Evolutionary conservation across 2,888 invertebrate genomes (phyloP), one percentile per base, ranked within the genome.

Genomic region (Elgonia sp.): DNA sequence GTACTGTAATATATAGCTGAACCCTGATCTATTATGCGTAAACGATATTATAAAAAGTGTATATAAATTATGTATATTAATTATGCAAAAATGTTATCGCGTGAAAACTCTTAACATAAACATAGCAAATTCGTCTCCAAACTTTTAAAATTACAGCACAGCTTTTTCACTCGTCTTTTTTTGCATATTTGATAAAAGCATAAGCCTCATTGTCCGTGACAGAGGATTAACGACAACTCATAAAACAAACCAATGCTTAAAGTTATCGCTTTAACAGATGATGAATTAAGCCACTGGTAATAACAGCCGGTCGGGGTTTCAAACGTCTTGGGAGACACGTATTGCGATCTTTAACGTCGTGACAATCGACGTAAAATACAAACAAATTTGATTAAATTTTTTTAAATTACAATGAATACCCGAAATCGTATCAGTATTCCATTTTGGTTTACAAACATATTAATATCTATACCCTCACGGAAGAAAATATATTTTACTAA

Each of bases 251-350:
- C 77, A 67, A 83, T 87, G 79, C 65, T 46, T 60, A 57, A 69
- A 82, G 79, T 87, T 83, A 87, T 77, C 86, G 77, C 57, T 53
- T 73, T 79, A 83, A 67, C 72, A 72, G 67, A 79, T 79, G 86
- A 87, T 79, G 86, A 87, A 87, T 87, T 87, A 87, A 87, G 62
- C 63, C 73, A 69, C 39, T 60, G 37, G 79, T 53, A 67, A 67
- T 67, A 79, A 83, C 79, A 73, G 80, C 69, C 29, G 72, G 62
- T 8, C 20, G 40, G 55, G 40, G 53, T 67, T 75, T 62, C n/a
- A 62, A 79, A 65, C 40, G 83, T 79, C 86, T 40, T 14, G 50
- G 67, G 42, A 79, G 50, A 79, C 86, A 86, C 86, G 86, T 86
- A 63, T 67, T 39, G 60, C 42, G 16, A 82, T 86, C 62, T 40